These are phyloP conservation scores for Archocentrus centrarchus DNA, from an alignment of 2,113 vertebrate species.

Conservation along the genomic window DNA sequence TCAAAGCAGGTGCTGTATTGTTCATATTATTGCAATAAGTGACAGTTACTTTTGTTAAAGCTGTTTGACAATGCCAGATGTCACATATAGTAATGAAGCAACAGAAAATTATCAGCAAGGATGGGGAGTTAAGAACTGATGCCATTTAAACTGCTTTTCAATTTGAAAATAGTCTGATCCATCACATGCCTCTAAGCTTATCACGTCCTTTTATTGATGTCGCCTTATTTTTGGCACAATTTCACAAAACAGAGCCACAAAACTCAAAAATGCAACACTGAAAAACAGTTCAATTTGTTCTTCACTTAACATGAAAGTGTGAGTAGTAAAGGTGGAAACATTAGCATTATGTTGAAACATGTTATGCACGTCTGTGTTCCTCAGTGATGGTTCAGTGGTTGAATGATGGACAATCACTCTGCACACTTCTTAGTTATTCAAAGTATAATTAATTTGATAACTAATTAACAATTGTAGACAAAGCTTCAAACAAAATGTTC, in stretches of 20 bases:
- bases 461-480: not conserved
- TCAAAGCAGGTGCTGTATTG: no score
- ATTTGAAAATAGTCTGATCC: not conserved
- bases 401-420: not conserved
- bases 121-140: not conserved
- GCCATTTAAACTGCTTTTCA: not conserved
- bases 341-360: no score
- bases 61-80: not conserved
- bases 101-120: not conserved
- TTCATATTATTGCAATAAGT: not conserved
- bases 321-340: no score
- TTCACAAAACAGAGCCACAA: not conserved
- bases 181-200: not conserved
- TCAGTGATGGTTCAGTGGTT: not conserved
- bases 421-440: not conserved
- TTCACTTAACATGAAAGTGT: no score
- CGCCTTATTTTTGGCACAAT: no score
- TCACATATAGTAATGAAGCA: not conserved
- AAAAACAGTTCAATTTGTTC: no score
- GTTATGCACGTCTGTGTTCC: no score
- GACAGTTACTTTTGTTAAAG: not conserved
- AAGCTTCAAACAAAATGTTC: not conserved
- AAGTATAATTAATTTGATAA: no score
- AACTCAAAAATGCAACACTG: not conserved
- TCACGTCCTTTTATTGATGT: not conserved